phyloP scores from a whole-genome alignment of 2,113 vertebrate genomes.

The Brachypodius melanocephalos region DNA sequence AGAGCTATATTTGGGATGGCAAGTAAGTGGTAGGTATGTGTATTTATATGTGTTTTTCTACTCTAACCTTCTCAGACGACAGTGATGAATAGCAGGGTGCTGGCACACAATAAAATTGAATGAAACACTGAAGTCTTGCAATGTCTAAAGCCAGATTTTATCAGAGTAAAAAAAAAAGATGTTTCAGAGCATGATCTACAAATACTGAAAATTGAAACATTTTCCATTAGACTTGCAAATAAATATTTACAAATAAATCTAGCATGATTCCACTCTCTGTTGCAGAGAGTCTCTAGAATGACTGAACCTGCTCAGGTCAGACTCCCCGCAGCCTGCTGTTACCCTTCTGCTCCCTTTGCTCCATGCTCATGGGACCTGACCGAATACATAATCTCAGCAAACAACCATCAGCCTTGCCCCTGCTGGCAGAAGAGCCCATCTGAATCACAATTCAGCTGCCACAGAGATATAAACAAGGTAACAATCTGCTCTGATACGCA shows the following conservation, averaged over 20 bases:
- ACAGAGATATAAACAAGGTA: not conserved
- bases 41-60: not conserved
- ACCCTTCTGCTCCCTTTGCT: not conserved
- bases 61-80: not conserved
- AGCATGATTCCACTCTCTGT: not conserved
- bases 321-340: not conserved
- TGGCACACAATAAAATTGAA: not conserved
- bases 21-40: not conserved
- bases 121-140: not conserved
- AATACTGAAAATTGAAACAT: not conserved
- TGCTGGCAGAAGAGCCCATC: not conserved
- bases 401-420: not conserved
- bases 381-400: not conserved
- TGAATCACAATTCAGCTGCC: not conserved
- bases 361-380: not conserved
- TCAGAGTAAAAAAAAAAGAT: not conserved
- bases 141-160: not conserved
- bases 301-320: not conserved
- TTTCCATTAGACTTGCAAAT: not conserved
- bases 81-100: not conserved
- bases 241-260: not conserved
- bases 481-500: not conserved
- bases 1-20: not conserved
- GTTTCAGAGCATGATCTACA: not conserved
- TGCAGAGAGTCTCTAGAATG: not conserved